Conservation (phyloP, 1,140 invertebrate genomes). For the Drosophila ironensis region DNA sequence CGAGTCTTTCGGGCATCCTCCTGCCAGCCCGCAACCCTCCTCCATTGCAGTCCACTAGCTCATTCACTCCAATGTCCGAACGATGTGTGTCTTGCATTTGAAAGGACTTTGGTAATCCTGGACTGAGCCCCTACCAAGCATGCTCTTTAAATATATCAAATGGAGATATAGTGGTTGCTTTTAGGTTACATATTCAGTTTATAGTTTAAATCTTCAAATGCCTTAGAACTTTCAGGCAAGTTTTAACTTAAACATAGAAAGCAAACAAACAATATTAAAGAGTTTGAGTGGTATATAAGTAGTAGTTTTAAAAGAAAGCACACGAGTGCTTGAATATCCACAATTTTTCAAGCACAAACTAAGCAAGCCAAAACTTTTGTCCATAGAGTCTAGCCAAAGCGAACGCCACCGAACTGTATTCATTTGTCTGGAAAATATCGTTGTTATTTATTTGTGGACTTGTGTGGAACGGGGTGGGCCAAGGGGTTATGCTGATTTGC, state of each 20-base stretch:
- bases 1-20: neutral
- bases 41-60: neutral
- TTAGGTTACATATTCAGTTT: no score
- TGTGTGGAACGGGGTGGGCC: neutral
- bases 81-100: conserved; percentile 51
- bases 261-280: no score
- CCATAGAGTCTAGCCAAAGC: neutral
- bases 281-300: no score
- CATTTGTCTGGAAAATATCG: conserved; percentile 21
- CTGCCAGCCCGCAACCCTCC: neutral
- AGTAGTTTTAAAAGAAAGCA: no score
- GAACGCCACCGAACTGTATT: neutral
- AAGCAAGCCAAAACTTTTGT: neutral
- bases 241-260: no score
- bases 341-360: no score
- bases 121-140: neutral
- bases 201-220: no score
- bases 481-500: conserved; percentile 41
- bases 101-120: conserved; percentile 57
- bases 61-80: neutral
- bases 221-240: no score
- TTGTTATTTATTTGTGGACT: neutral
- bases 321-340: no score
- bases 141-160: neutral
- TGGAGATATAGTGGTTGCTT: neutral